Conservation (phyloP, 2,113 vertebrate genomes). For the Laticauda laticaudata region DNA sequence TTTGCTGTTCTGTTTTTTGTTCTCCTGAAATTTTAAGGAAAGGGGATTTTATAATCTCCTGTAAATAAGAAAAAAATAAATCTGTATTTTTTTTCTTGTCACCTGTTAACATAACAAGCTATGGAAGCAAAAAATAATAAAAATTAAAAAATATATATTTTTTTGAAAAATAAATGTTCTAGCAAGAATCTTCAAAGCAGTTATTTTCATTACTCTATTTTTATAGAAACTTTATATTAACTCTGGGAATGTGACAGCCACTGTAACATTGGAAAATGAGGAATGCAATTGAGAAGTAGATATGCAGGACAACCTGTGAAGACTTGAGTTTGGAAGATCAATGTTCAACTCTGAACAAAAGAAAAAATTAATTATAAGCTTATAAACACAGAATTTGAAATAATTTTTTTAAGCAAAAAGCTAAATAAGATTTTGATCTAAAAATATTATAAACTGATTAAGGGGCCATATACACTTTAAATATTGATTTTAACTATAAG, state of each 20-base stretch:
- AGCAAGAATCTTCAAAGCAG: slow-evolving; percentile 21
- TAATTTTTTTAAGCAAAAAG: neutral
- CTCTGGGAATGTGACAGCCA: neutral
- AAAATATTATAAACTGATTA: neutral
- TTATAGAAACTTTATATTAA: neutral
- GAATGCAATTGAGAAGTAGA: neutral
- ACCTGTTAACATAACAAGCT: slow-evolving; percentile 14
- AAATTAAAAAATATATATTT: no score
- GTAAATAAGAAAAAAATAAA: slow-evolving; percentile 52
- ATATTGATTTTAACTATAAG: neutral
- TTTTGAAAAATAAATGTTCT: slow-evolving; percentile 33
- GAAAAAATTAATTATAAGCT: neutral
- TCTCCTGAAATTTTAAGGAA: neutral
- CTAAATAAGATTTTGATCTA: neutral
- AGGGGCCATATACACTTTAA: neutral
- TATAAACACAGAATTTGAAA: neutral
- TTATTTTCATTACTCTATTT: slow-evolving; percentile 44
- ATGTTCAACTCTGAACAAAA: neutral
- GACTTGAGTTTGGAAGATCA: neutral
- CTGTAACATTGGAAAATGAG: neutral
- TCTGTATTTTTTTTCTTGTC: slow-evolving; percentile 42
- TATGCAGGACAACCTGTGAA: neutral
- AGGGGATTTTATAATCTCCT: slow-evolving; percentile 39
- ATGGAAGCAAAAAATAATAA: slow-evolving; percentile 27
- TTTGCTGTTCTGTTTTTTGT: slow-evolving; percentile 33